Evolutionary conservation across 2,888 invertebrate genomes (phyloP), one percentile per base, ranked within the genome.

Genomic region (Zele albiditarsus): DNA sequence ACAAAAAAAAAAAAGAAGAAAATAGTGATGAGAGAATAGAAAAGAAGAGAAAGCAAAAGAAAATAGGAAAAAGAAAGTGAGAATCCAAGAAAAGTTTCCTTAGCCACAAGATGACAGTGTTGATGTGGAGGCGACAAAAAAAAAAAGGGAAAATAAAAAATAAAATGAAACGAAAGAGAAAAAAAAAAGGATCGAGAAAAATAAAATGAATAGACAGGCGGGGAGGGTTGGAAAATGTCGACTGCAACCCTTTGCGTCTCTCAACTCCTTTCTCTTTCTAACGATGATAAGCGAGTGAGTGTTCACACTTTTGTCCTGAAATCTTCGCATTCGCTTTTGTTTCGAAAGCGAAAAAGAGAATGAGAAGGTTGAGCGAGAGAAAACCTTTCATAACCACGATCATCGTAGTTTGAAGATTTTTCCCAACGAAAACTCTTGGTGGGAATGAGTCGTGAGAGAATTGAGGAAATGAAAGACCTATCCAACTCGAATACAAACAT

Each of bases 341-440:
- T 67, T 69, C 42, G 53, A 46, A 46, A 57, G 63, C 27, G 27
- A 65, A 42, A 31, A 66, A 60, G 28, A 67, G 38, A 68, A 68
- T 53, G 46, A 27, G 38, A 49, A 60, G 33, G 57, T 33, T 25
- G 27, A 28, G 53, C 16, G 38, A 38, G 58, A 76, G 66, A 58
- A 71, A 42, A 77, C 74, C 77, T 80, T 77, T 77, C 79, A 80
- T 77, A 73, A 76, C 71, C 76, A 79, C 74, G 58, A 68, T 78
- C 71, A 80, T 80, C 78, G 67, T 66, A 58, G 73, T 73, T 68
- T 73, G 62, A 73, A 68, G 73, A 68, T 73, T 68, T 73, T 67
- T 62, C 31, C 46, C 60, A 57, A 23, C 63, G 62, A 66, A 46
- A 72, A 66, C 66, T 57, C 72, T 72, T 63, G 33, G 60, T 69